Evolutionary conservation across 2,888 invertebrate genomes (phyloP), one percentile per base, ranked within the genome.

Genomic region (Zaprionus lineosus): DNA sequence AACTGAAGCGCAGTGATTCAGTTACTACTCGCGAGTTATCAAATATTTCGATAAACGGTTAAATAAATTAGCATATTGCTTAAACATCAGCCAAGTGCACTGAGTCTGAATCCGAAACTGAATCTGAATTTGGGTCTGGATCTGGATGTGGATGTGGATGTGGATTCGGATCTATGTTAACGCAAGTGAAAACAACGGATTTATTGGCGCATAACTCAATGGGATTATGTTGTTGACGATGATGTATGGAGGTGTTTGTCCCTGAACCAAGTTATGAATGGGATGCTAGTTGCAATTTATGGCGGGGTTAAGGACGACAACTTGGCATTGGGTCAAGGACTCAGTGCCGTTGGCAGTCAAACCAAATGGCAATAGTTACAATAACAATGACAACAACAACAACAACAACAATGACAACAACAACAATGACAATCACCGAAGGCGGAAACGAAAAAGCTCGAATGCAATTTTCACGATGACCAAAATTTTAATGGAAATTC

Each of bases 201-300:
- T 76, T 74, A 76, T 76, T 74, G 74, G 71, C 74, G 64, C 73
- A 83, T 72, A 82, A 82, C 60, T 77, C 79, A 77, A 67, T 60
- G 50, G 48, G 37, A 51, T 44, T 65, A 44, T 61, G 68, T 37
- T 40, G 53, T 55, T 73, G 74, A 74, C 77, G 74, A 77, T 70
- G 74, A 74, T 74, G 55, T 55, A 74, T 62, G 41, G 28, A 40
- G 52, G 56, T 34, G 24, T 18, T 3, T n/a, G 41, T n/a, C 28
- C 41, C 34, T 36, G 39, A 46, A 19, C 46, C 15, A 14, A 52
- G 57, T 59, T 60, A 58, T 66, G 74, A 59, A 60, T 76, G 82
- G 24, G 41, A 62, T 69, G 63, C 71, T 56, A 44, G 58, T 56
- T 39, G 51, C 69, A 68, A 82, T 77, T 82, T 78, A 74, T 82